These are phyloP conservation scores for Atrina japonica DNA, from an alignment of 2,888 invertebrate species.

Conservation along the genomic window DNA sequence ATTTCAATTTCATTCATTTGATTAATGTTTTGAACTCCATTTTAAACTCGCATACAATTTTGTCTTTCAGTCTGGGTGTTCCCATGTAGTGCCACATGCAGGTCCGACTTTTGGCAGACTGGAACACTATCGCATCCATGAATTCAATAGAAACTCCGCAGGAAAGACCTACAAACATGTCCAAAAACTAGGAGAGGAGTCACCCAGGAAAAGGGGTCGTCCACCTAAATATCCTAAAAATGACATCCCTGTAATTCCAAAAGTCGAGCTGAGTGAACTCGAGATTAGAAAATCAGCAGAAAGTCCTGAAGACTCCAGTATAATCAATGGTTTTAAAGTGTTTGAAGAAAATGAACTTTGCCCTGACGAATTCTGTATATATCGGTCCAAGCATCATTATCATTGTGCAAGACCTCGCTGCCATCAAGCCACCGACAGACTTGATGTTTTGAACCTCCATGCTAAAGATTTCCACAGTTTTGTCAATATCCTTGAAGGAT, in stretches of 20 bases:
- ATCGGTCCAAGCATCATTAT: constrained; percentile 87
- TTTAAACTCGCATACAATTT: too few relatives aligned
- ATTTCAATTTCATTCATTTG: too few relatives aligned
- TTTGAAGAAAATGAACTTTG: constrained; percentile 83
- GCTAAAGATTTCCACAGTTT: constrained; percentile 93
- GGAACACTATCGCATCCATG: constrained; percentile 93
- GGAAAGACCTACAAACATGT: constrained; percentile 59
- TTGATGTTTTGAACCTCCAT: constrained; percentile 90
- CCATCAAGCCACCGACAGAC: constrained; percentile 90
- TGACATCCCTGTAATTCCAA: constrained; percentile 76
- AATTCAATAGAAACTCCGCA: constrained; percentile 83
- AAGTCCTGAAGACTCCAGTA: constrained; percentile 43
- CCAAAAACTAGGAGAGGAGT: constrained; percentile 54
- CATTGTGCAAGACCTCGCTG: constrained; percentile 92
- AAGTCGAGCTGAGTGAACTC: constrained; percentile 69
- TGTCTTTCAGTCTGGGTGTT: constrained; percentile 72
- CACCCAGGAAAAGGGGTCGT: constrained; percentile 92
- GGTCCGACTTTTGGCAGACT: constrained; percentile 83
- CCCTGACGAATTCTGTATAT: constrained; percentile 87
- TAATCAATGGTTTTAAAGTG: constrained; percentile 73
- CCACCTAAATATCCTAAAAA: constrained; percentile 92
- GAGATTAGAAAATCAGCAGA: constrained; percentile 64
- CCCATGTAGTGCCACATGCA: constrained; percentile 83
- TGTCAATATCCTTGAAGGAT: constrained; percentile 90
- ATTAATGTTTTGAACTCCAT: too few relatives aligned